A percentile compares a stretch with the other conserved stretches of the same genome.
Evolutionary conservation across 2,888 invertebrate genomes (phyloP).

Genomic region (Epinotia ramella): DNA sequence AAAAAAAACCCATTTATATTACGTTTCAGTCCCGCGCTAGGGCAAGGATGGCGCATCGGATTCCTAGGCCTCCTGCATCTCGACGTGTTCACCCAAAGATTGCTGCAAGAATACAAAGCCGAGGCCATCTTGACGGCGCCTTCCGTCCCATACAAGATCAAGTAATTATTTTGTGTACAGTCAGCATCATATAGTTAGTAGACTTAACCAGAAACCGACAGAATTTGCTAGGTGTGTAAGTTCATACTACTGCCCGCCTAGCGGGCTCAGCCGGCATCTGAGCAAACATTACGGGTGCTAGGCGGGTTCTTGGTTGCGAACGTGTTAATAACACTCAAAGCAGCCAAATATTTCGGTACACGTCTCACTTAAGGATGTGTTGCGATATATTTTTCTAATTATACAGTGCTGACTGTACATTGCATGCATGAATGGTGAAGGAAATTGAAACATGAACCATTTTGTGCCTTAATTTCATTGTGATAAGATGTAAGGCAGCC

Average conservation of each 20-base stretch:
- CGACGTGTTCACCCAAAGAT: slow-evolving; percentile 94
- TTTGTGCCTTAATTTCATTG: not conserved
- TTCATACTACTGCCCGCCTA: no score
- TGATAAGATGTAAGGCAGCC: not conserved
- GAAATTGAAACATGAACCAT: not conserved
- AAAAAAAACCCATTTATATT: not conserved
- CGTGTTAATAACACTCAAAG: no score
- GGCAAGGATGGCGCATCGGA: slow-evolving; percentile 95
- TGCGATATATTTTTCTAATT: no score
- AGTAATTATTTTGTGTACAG: slow-evolving; percentile 60
- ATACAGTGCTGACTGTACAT: no score
- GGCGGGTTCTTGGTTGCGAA: no score
- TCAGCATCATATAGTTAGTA: no score
- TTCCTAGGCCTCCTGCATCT: slow-evolving; percentile 94
- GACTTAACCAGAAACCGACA: no score
- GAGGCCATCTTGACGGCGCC: slow-evolving; percentile 94
- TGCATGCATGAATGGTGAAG: not conserved
- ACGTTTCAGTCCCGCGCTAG: slow-evolving; percentile 90
- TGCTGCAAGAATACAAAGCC: slow-evolving; percentile 93
- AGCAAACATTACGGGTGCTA: no score
- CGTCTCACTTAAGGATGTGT: no score
- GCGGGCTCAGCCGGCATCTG: no score
- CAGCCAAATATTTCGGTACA: no score
- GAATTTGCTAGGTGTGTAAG: no score
- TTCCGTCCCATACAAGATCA: slow-evolving; percentile 92